Percentiles rank a stretch among this genome's conserved stretches.
phyloP scores from a whole-genome alignment of 2,888 invertebrate genomes.

The Lycocerus yunnanus region DNA sequence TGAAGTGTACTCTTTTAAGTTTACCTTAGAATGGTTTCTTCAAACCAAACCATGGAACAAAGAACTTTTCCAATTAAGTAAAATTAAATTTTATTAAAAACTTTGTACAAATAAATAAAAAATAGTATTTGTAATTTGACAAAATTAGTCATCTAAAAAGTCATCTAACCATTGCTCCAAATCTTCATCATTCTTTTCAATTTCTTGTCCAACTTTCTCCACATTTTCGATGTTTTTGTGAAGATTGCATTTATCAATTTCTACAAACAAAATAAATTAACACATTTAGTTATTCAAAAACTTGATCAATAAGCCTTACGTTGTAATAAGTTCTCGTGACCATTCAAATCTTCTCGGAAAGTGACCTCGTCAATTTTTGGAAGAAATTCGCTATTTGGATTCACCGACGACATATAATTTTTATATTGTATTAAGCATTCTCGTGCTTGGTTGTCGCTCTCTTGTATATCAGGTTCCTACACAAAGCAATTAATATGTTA shows the following conservation, averaged over 20 bases:
- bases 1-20: too few species aligned
- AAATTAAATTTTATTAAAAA: neutral
- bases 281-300: too few species aligned
- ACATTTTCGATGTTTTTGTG: neutral
- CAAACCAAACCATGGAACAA: too few species aligned
- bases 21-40: too few species aligned
- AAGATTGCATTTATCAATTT: neutral
- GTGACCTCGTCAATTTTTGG: neutral
- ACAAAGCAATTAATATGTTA: neutral
- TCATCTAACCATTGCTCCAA: conserved; percentile 44
- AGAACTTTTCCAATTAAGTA: too few species aligned
- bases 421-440: neutral
- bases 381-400: neutral
- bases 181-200: neutral
- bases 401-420: neutral
- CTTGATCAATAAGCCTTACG: neutral
- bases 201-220: neutral
- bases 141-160: conserved; percentile 40
- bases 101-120: neutral
- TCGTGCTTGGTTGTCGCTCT: neutral
- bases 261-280: neutral
- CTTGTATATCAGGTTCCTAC: neutral
- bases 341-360: neutral
- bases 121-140: neutral
- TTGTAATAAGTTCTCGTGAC: neutral